Evolutionary conservation across 2,113 vertebrate species (phyloP).

Genomic region (Pampusana beccarii): DNA sequence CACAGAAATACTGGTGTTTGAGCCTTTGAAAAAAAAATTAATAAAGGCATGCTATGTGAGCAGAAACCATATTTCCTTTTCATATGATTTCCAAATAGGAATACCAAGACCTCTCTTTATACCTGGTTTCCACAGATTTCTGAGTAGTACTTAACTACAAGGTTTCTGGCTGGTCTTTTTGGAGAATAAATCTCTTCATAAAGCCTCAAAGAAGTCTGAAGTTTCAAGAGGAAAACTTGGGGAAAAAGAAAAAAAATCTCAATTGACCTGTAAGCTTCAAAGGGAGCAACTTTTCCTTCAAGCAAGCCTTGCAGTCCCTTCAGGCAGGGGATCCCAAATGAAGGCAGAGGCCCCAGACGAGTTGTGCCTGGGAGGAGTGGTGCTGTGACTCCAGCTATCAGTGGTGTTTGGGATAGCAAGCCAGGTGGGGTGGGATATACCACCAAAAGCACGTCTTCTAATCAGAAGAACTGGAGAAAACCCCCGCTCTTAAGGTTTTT

Average conservation of each 20-base stretch:
- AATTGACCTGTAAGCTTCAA: background rate
- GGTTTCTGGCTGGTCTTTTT: background rate
- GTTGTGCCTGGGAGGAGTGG: background rate
- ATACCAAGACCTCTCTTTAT: background rate
- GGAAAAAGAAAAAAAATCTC: background rate
- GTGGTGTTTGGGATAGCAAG: background rate
- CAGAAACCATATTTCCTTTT: background rate
- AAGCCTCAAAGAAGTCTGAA: background rate
- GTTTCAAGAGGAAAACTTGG: background rate
- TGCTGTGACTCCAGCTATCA: background rate
- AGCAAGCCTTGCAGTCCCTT: background rate
- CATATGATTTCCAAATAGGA: background rate
- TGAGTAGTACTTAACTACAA: background rate
- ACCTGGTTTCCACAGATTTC: background rate
- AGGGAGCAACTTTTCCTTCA: background rate
- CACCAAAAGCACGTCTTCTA: background rate
- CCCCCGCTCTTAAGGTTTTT: no score
- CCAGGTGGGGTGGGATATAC: background rate
- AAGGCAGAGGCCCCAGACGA: background rate
- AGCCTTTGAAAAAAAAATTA: background rate
- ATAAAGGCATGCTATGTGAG: background rate
- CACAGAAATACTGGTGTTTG: background rate
- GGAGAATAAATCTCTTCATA: background rate
- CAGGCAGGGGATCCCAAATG: background rate
- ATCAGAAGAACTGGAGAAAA: background rate